Evolutionary conservation across 2,888 invertebrate genomes (phyloP).

Genomic region (Leucophenga maculata): DNA sequence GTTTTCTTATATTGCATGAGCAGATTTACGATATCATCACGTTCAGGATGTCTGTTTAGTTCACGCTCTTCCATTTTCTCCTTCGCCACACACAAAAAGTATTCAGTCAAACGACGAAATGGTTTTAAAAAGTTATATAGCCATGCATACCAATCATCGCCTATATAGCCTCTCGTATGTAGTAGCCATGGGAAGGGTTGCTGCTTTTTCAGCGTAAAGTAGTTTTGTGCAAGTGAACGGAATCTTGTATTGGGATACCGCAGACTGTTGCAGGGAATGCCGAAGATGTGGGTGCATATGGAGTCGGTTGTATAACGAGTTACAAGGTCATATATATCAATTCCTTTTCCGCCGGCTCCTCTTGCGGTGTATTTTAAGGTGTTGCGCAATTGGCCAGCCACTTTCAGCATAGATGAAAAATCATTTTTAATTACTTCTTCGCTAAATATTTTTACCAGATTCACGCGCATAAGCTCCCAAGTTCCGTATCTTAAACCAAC

Average conservation of each 20-base stretch:
- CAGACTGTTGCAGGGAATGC: constrained; percentile 72
- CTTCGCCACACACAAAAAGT: constrained; percentile 52
- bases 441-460: too few species aligned
- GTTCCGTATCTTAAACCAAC: too few species aligned
- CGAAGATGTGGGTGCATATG: constrained; percentile 73
- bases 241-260: constrained; percentile 68
- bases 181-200: too few species aligned
- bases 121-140: not conserved
- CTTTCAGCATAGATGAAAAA: too few species aligned
- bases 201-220: constrained; percentile 2
- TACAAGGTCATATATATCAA: constrained; percentile 68
- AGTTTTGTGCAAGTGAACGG: constrained; percentile 50
- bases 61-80: constrained; percentile 53
- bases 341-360: too few species aligned
- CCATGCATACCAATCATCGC: too few species aligned
- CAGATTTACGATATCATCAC: constrained; percentile 59
- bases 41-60: constrained; percentile 36
- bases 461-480: too few species aligned
- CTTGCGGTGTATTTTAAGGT: too few species aligned
- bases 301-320: constrained; percentile 74
- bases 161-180: too few species aligned
- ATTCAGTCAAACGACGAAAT: too few species aligned
- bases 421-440: too few species aligned
- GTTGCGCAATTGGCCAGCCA: too few species aligned
- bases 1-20: constrained; percentile 57